phyloP scores from a whole-genome alignment of 2,888 invertebrate genomes.

The Calameuta filiformis region DNA sequence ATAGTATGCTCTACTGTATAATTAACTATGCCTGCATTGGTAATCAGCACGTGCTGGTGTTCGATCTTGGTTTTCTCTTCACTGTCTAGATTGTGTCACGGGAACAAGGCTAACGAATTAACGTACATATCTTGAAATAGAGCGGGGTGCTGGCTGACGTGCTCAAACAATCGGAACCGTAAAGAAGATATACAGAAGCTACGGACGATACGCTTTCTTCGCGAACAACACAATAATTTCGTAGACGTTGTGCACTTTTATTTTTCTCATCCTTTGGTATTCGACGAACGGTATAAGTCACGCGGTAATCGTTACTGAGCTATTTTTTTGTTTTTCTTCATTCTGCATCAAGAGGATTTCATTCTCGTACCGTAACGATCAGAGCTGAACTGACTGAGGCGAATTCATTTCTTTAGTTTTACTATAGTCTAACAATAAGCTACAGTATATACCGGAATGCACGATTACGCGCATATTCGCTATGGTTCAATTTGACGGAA shows the following conservation, averaged over 20 bases:
- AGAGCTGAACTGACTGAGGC: neutral
- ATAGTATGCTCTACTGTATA: neutral
- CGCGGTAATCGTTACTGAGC: neutral
- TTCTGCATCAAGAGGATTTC: neutral
- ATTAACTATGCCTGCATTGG: neutral
- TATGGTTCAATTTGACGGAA: neutral
- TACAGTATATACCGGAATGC: neutral
- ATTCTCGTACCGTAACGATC: neutral
- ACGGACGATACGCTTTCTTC: neutral
- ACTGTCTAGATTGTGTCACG: neutral
- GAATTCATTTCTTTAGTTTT: neutral
- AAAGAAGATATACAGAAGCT: neutral
- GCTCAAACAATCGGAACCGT: neutral
- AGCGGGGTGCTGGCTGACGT: neutral
- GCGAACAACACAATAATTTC: neutral
- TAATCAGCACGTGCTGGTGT: neutral
- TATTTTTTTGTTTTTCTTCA: neutral
- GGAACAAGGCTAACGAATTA: neutral
- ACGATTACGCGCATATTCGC: neutral
- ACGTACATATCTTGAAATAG: neutral
- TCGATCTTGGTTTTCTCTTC: neutral
- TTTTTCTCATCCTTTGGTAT: neutral
- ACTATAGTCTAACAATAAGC: neutral
- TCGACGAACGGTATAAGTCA: neutral
- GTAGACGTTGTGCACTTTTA: neutral